Base-by-base conservation (phyloP, 2,888 invertebrate species). In the Hirtodrosophila histrioides region DNA sequence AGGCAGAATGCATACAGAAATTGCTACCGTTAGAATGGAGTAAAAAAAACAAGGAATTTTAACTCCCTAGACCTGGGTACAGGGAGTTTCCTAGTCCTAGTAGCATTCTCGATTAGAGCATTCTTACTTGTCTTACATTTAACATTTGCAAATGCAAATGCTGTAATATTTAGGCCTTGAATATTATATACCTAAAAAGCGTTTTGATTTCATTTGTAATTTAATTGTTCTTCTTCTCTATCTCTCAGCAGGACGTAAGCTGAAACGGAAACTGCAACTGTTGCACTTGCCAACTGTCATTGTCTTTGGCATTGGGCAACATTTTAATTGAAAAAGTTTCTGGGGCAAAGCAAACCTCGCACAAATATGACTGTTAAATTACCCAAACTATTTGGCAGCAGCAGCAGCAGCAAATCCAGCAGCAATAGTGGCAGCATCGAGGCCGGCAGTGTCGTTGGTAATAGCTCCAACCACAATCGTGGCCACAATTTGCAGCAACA, bases 281-380 rank as follows among this genome's bases (percentile, higher is more conserved):
- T 17, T 23, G 39, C 1, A 36, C 36, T 53, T n/a, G 41, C 29
- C 57, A 69, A 54, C 63, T 78, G 70, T 61, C 63, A 78, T 71
- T 75, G 75, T 75, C 71, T 68, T 54, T 72, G 65, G 68, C 66
- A 66, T 60, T 76, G 65, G 80, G 68, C 60, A 73, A 67, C 75
- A 78, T 78, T 83, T 82, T 85, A 86, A 89, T 89, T 89, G 86
- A 82, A 86, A 89, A 88, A 79, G 48, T 79, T 83, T 71, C 71
- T 37, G 46, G 48, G 35, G 60, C 9, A 24, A 39, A 35, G 40
- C 36, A 50, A 17, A 33, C 53, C 37, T 43, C 35, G 23, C 27
- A 40, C 29, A 48, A 78, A 73, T 68, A 81, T 81, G 80, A 86
- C 80, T 69, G 79, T 86, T 55, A 86, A 86, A 72, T 73, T 82